phyloP scores from a whole-genome alignment of 2,797 vertebrate genomes.

The Oreochromis mossambicus region DNA sequence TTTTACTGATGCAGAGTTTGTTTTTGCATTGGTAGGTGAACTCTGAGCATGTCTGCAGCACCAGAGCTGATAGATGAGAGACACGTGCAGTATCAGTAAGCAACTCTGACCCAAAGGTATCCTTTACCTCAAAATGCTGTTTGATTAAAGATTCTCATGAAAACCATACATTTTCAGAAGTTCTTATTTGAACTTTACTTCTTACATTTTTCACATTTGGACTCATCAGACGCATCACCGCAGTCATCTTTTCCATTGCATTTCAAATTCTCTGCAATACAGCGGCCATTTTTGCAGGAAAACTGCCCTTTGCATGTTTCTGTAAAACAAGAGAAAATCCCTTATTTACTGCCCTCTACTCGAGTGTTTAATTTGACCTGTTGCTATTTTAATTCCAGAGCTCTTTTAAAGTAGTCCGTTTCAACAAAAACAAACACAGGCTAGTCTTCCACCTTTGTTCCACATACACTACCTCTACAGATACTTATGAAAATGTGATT shows the following conservation, averaged over 20 bases:
- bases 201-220: constrained; percentile 74
- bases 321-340: constrained; percentile 22
- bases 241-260: constrained; percentile 82
- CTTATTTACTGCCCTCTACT: background rate
- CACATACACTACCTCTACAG: background rate
- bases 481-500: background rate
- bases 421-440: background rate
- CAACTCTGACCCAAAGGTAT: background rate
- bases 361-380: background rate
- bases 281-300: constrained; percentile 77
- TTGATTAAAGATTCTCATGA: background rate
- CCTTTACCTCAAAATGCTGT: background rate
- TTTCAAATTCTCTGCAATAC: constrained; percentile 55
- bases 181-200: background rate
- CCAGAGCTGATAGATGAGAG: constrained; percentile 32
- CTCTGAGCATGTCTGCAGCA: constrained; percentile 68
- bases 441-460: background rate
- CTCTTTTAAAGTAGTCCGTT: background rate
- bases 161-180: background rate
- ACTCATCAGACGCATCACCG: constrained; percentile 84
- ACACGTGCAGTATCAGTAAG: background rate
- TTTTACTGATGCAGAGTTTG: constrained; percentile 81
- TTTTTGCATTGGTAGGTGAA: constrained; percentile 80
- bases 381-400: background rate
- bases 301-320: constrained; percentile 74